These are phyloP conservation scores for Oreochromis mossambicus DNA, from an alignment of 2,797 vertebrate species.

Conservation along the genomic window DNA sequence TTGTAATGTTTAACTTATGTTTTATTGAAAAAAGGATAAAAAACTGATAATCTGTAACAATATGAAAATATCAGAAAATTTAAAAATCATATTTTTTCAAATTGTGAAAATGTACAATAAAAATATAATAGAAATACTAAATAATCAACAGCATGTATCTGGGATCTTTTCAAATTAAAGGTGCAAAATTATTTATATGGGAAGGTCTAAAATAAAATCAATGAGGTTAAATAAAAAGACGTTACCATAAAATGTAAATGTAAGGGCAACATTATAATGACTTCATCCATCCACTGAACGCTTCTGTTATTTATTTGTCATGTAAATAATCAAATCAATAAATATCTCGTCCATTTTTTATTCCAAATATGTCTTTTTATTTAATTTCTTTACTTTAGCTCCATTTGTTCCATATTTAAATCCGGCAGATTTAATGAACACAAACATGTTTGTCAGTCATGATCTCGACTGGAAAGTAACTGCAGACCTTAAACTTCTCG, in stretches of 20 bases:
- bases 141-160: fast-evolving
- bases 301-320: background rate
- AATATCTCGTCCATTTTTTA: background rate
- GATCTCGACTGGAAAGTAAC: too few relatives aligned
- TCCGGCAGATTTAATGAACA: background rate
- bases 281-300: background rate
- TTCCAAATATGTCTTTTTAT: background rate
- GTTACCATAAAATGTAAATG: background rate
- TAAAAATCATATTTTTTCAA: background rate
- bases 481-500: background rate
- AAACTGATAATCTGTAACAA: background rate
- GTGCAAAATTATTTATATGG: background rate
- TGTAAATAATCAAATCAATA: background rate
- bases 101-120: background rate
- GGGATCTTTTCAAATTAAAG: background rate
- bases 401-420: background rate
- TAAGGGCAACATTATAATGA: fast-evolving
- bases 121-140: background rate
- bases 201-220: background rate
- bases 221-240: background rate
- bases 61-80: background rate
- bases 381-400: background rate
- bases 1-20: fast-evolving
- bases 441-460: background rate
- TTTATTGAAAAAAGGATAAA: background rate